phyloP scores from a whole-genome alignment of 35 echinoderm and acorn worm species.

The Amphiura filiformis region DNA sequence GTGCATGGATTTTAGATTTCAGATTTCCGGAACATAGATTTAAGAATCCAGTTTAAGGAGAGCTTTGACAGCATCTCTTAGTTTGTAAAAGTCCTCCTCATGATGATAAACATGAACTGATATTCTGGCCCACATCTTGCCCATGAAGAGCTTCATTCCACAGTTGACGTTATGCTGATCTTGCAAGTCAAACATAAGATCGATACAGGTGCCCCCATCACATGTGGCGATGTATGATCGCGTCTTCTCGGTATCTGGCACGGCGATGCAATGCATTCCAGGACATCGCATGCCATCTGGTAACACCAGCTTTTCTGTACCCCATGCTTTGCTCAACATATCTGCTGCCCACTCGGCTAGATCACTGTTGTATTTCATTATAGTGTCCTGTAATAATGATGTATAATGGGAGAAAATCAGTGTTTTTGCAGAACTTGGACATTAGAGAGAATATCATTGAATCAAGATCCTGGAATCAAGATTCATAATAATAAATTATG shows the following conservation, averaged over 20 bases:
- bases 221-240: neutral
- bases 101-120: neutral
- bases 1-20: too few species aligned
- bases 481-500: too few species aligned
- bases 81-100: neutral
- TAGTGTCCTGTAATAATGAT: slow-evolving; percentile 26
- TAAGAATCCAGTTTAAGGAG: too few species aligned
- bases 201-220: neutral
- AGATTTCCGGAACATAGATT: too few species aligned
- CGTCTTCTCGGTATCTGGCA: slow-evolving; percentile 15
- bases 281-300: slow-evolving; percentile 46
- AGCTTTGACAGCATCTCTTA: neutral
- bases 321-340: slow-evolving; percentile 74
- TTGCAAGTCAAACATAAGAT: neutral
- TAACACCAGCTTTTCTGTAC: slow-evolving; percentile 17
- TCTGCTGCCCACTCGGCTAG: slow-evolving; percentile 57
- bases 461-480: too few species aligned
- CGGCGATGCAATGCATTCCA: slow-evolving; percentile 44
- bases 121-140: neutral
- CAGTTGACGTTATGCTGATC: neutral
- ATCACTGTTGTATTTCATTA: slow-evolving; percentile 29
- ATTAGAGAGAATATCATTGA: too few species aligned
- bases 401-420: too few species aligned
- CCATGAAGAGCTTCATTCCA: neutral
- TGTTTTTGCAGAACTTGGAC: too few species aligned